Evolutionary conservation across 2,888 invertebrate species (phyloP).

Genomic region (Melanostoma scalare): DNA sequence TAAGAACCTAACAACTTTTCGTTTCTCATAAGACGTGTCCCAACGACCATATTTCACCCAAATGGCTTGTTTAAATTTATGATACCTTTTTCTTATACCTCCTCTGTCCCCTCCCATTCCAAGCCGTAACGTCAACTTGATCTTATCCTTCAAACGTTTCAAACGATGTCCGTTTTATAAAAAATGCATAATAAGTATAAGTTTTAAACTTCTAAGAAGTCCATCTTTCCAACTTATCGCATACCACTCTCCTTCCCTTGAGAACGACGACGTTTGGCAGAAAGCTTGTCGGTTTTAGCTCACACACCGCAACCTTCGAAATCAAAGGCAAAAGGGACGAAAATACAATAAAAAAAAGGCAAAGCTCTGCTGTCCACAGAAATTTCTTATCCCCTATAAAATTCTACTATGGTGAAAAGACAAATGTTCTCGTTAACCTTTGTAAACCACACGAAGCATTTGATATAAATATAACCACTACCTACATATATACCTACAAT

Average conservation of each 20-base stretch:
- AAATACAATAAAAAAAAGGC: not conserved
- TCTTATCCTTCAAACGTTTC: not conserved
- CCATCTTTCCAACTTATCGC: not conserved
- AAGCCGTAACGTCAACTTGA: not conserved
- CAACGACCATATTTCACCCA: slow-evolving; percentile 7
- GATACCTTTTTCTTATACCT: not conserved
- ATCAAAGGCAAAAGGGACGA: not conserved
- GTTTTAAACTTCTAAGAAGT: slow-evolving; percentile 1
- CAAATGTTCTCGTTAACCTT: slow-evolving; percentile 32
- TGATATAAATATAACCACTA: not conserved
- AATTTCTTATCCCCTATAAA: slow-evolving; percentile 11
- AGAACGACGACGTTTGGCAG: not conserved
- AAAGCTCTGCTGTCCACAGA: slow-evolving; percentile 1
- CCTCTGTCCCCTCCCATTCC: not conserved
- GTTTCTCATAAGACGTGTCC: slow-evolving; percentile 16
- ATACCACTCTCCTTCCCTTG: not conserved
- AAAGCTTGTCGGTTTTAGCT: not conserved
- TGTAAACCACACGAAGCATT: slow-evolving; percentile 1
- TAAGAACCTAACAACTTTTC: slow-evolving; percentile 11
- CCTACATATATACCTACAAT: no score
- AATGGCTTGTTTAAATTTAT: slow-evolving; percentile 1
- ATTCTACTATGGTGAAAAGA: slow-evolving; percentile 3
- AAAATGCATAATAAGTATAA: not conserved
- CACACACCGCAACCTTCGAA: not conserved
- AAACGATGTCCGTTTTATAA: not conserved